These are phyloP conservation scores for Umimayanthus kanabou DNA, from an alignment of 92 coral and sea anemone genomes.

Conservation along the genomic window DNA sequence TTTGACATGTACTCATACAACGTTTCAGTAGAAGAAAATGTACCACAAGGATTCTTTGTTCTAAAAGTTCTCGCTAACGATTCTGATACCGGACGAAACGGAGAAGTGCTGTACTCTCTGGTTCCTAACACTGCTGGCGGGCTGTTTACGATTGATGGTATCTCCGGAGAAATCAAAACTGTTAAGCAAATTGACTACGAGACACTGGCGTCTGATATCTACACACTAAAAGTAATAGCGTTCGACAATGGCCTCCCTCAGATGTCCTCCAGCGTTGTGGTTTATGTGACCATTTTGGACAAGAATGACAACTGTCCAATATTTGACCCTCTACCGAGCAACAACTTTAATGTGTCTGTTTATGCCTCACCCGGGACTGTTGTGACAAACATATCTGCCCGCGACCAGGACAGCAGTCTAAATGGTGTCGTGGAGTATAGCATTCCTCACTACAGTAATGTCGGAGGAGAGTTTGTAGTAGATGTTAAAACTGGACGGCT, in stretches of 20 bases:
- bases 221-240: slow-evolving; percentile 51
- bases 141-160: slow-evolving; percentile 56
- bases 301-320: slow-evolving; percentile 73
- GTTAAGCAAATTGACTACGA: slow-evolving; percentile 56
- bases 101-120: slow-evolving; percentile 50
- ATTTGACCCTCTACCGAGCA: slow-evolving; percentile 42
- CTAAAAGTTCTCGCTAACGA: slow-evolving; percentile 67
- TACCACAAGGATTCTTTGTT: slow-evolving; percentile 47
- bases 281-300: slow-evolving; percentile 45
- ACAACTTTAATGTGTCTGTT: slow-evolving; percentile 43
- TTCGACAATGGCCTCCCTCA: slow-evolving; percentile 70
- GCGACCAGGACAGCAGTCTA: slow-evolving; percentile 62
- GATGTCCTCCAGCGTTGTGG: slow-evolving; percentile 36
- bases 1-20: slow-evolving; percentile 56
- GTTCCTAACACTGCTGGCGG: slow-evolving; percentile 28
- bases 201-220: slow-evolving; percentile 11
- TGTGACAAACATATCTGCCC: slow-evolving; percentile 46
- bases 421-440: slow-evolving; percentile 62
- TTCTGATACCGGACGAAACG: slow-evolving; percentile 71
- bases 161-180: slow-evolving; percentile 54
- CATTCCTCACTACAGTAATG: slow-evolving; percentile 25
- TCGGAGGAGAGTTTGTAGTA: slow-evolving; percentile 32
- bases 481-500: slow-evolving; percentile 51
- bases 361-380: slow-evolving; percentile 40
- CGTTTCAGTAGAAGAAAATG: slow-evolving; percentile 60